Conservation (phyloP, 2,113 vertebrate genomes). For the Cathartes aura region DNA sequence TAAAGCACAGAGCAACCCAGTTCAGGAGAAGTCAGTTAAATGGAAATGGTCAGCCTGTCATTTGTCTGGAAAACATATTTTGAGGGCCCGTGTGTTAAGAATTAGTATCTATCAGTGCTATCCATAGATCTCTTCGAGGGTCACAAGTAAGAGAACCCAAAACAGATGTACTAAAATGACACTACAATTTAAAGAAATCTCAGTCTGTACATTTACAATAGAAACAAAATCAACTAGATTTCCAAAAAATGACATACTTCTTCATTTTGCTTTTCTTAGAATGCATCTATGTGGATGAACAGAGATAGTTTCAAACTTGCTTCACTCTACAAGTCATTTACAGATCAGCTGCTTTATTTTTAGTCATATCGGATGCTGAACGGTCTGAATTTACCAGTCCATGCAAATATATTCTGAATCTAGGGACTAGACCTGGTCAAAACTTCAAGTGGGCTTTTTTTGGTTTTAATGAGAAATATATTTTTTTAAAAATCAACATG, state of each 20-base stretch:
- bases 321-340: neutral
- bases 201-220: neutral
- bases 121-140: neutral
- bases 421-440: neutral
- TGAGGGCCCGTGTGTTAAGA: neutral
- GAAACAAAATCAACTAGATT: neutral
- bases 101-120: neutral
- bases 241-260: accelerated
- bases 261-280: neutral
- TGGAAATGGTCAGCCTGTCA: neutral
- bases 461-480: neutral
- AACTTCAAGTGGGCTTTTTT: neutral
- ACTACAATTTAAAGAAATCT: neutral
- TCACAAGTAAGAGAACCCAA: neutral
- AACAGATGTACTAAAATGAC: neutral
- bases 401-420: neutral
- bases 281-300: neutral
- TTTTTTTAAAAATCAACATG: neutral
- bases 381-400: neutral
- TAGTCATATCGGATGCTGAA: neutral
- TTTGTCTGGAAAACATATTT: neutral
- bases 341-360: neutral
- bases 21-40: neutral
- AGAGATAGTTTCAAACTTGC: neutral
- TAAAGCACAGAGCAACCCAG: neutral